Percentiles rank a stretch among this genome's conserved stretches.
These are phyloP conservation scores for Melanotaenia nigrans DNA, from an alignment of 2,797 vertebrate genomes.

Conservation along the genomic window DNA sequence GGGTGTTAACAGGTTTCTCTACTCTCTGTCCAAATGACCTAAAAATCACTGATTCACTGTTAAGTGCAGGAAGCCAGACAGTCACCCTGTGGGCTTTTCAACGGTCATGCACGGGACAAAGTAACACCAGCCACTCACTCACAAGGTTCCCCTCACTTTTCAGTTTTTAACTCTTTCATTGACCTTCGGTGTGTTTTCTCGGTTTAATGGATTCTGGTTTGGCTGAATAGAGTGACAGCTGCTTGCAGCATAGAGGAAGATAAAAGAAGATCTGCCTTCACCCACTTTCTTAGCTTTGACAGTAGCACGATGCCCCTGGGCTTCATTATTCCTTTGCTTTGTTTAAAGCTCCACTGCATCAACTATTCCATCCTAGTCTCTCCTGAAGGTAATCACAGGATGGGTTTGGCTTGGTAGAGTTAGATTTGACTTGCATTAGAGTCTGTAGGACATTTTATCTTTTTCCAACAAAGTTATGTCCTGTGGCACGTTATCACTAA, in stretches of 20 bases:
- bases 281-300: slow-evolving; percentile 51
- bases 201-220: slow-evolving; percentile 44
- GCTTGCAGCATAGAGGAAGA: slow-evolving; percentile 57
- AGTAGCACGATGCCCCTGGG: slow-evolving; percentile 47
- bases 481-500: background rate
- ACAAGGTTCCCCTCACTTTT: slow-evolving; percentile 28
- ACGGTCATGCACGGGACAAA: slow-evolving; percentile 14
- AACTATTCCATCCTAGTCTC: slow-evolving; percentile 40
- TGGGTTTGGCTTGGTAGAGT: slow-evolving; percentile 24
- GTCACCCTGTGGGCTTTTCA: slow-evolving; percentile 39
- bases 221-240: slow-evolving; percentile 49
- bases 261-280: slow-evolving; percentile 70
- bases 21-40: slow-evolving; percentile 52
- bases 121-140: slow-evolving; percentile 18
- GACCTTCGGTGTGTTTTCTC: slow-evolving; percentile 52
- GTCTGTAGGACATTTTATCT: slow-evolving; percentile 13
- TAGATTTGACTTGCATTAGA: slow-evolving; percentile 31
- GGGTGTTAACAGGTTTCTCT: slow-evolving; percentile 25
- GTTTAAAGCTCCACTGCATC: slow-evolving; percentile 42
- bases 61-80: slow-evolving; percentile 32
- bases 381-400: slow-evolving; percentile 45
- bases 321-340: slow-evolving; percentile 60
- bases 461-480: slow-evolving; percentile 8
- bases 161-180: slow-evolving; percentile 45
- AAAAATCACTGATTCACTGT: slow-evolving; percentile 50